These are phyloP conservation scores for Parapristionchus giblindavisi DNA, from an alignment of 2,888 invertebrate species.

Conservation along the genomic window DNA sequence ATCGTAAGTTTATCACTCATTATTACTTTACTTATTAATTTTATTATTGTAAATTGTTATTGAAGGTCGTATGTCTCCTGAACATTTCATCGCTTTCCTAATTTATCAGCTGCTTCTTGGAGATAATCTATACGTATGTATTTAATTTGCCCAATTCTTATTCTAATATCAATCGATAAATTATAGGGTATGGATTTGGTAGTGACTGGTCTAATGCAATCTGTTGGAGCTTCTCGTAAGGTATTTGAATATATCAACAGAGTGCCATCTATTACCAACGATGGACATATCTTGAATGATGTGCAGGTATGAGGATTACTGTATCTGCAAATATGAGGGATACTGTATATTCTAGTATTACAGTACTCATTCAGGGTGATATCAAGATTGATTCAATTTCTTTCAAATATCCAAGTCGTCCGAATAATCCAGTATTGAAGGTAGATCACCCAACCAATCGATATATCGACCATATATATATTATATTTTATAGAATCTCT, in stretches of 20 bases:
- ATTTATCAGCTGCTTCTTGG: constrained; percentile 72
- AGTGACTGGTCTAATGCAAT: constrained; percentile 72
- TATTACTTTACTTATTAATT: background rate
- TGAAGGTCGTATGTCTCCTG: constrained; percentile 49
- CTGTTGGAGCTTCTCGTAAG: constrained; percentile 71
- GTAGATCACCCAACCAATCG: constrained; percentile 70
- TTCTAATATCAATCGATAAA: background rate
- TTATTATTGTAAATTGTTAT: background rate
- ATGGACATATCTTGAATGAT: constrained; percentile 50
- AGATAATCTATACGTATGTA: constrained; percentile 69
- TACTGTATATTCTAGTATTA: background rate
- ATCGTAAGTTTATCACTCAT: too few species aligned
- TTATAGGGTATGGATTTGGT: constrained; percentile 70
- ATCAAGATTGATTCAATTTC: constrained; percentile 79
- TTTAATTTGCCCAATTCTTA: background rate
- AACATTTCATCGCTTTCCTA: constrained; percentile 70
- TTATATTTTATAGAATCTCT: constrained; percentile 68
- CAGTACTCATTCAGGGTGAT: constrained; percentile 73
- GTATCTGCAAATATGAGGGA: background rate
- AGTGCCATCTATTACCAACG: constrained; percentile 63
- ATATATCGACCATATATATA: constrained; percentile 69
- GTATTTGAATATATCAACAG: constrained; percentile 69
- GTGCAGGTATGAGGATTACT: constrained; percentile 32
- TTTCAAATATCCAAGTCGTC: constrained; percentile 86
- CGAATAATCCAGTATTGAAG: constrained; percentile 80